These are phyloP conservation scores for Cyprinodon diabolis DNA, from an alignment of 2,797 vertebrate genomes.

Conservation along the genomic window DNA sequence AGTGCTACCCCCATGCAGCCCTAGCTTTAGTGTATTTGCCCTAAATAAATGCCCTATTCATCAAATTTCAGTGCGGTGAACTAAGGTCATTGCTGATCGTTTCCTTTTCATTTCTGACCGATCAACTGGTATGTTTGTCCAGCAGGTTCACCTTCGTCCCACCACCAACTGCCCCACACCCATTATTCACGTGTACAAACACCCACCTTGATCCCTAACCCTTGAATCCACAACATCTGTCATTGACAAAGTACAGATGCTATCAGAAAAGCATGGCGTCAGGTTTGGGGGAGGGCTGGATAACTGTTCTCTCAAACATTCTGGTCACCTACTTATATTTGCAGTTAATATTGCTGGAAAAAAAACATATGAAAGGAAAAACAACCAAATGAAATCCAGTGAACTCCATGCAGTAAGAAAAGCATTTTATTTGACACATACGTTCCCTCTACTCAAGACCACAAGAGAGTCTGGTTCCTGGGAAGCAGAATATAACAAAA, in stretches of 20 bases:
- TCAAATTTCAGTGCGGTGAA: conserved; percentile 28
- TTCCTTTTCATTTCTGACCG: conserved; percentile 47
- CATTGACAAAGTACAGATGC: conserved; percentile 72
- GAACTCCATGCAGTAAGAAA: conserved; percentile 22
- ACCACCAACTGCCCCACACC: conserved; percentile 32
- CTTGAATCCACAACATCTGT: conserved; percentile 57
- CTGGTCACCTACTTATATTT: conserved; percentile 40
- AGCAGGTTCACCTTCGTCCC: conserved; percentile 22
- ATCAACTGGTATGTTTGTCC: conserved; percentile 55
- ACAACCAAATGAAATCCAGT: conserved; percentile 30
- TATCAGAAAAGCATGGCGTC: conserved; percentile 58
- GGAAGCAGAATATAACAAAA: background rate
- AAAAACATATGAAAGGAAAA: background rate
- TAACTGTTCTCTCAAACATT: conserved; percentile 44
- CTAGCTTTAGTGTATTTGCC: too few species aligned
- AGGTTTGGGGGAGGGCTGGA: conserved; percentile 40
- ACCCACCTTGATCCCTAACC: conserved; percentile 21
- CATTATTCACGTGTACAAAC: conserved; percentile 29
- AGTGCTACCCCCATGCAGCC: too few species aligned
- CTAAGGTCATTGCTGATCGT: conserved; percentile 24
- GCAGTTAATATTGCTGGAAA: conserved; percentile 28
- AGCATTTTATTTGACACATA: background rate
- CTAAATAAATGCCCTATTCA: conserved; percentile 28
- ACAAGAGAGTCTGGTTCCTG: background rate
- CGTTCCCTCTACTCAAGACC: background rate